Percentiles rank a stretch among this genome's conserved stretches.
These are phyloP conservation scores for Papilio demoleus DNA, from an alignment of 2,888 invertebrate species.

Conservation along the genomic window DNA sequence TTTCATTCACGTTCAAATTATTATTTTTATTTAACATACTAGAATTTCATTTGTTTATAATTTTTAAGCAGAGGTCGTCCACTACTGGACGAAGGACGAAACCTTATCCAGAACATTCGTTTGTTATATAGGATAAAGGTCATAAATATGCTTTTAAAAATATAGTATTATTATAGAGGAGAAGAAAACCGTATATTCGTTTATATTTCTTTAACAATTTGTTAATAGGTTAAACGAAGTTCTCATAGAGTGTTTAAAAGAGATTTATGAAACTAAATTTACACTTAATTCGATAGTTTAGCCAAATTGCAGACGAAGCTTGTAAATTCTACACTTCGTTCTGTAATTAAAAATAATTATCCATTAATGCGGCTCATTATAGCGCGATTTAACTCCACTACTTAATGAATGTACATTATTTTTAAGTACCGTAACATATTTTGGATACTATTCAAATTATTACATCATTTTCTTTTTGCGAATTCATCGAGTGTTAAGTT, in stretches of 20 bases:
- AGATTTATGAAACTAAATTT: not conserved
- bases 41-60: too few relatives aligned
- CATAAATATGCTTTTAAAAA: too few relatives aligned
- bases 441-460: not conserved
- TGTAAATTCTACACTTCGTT: conserved; percentile 8
- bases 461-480: not conserved
- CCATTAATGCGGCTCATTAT: conserved; percentile 23
- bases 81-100: too few relatives aligned
- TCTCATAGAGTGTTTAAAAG: not conserved
- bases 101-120: too few relatives aligned
- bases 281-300: not conserved
- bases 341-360: conserved; percentile 33
- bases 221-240: too few relatives aligned
- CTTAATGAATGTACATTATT: conserved; percentile 20
- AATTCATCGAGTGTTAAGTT: not conserved
- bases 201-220: too few relatives aligned
- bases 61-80: too few relatives aligned
- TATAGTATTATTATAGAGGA: too few relatives aligned
- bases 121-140: too few relatives aligned
- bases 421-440: conserved; percentile 10
- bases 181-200: too few relatives aligned
- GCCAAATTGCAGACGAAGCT: conserved; percentile 15
- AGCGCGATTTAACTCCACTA: conserved; percentile 10
- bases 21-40: not conserved
- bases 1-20: not conserved